Evolutionary conservation across 2,888 invertebrate genomes (phyloP).

Genomic region (Epistrophe eligans): DNA sequence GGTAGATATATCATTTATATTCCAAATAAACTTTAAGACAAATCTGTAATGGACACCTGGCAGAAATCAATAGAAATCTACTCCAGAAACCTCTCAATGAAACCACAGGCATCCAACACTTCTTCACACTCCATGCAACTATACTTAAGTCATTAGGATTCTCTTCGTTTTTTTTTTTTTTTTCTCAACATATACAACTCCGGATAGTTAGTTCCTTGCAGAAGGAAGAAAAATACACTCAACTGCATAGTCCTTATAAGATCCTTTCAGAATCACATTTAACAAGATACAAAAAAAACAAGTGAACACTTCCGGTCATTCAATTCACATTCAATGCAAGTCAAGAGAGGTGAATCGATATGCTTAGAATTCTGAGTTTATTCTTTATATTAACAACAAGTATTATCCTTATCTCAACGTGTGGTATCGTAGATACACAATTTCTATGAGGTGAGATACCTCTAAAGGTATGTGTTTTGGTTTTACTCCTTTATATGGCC

Average conservation of each 20-base stretch:
- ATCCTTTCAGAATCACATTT: slow-evolving; percentile 62
- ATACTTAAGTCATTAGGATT: slow-evolving; percentile 50
- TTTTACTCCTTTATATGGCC: slow-evolving; percentile 67
- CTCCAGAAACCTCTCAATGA: slow-evolving; percentile 52
- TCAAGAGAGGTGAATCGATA: slow-evolving; percentile 41
- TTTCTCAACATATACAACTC: background rate
- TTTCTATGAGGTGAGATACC: no score
- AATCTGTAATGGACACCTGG: slow-evolving; percentile 42
- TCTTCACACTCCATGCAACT: slow-evolving; percentile 13
- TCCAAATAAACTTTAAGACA: background rate
- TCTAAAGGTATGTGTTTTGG: slow-evolving; percentile 51
- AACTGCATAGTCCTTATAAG: slow-evolving; percentile 30
- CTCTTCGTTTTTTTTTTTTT: background rate
- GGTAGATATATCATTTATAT: background rate
- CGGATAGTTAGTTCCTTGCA: background rate
- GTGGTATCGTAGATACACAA: slow-evolving; percentile 10
- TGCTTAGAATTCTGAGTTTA: background rate
- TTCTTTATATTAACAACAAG: slow-evolving; percentile 19
- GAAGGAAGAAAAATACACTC: slow-evolving; percentile 25
- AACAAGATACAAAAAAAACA: slow-evolving; percentile 16
- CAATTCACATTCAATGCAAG: slow-evolving; percentile 64
- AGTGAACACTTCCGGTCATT: slow-evolving; percentile 73
- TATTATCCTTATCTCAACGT: slow-evolving; percentile 33
- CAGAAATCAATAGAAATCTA: slow-evolving; percentile 1
- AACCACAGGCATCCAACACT: slow-evolving; percentile 63